A percentile compares a stretch with the other conserved stretches of the same genome.
Conservation (phyloP, 2,113 vertebrate species). For the Copsychus sechellarum region DNA sequence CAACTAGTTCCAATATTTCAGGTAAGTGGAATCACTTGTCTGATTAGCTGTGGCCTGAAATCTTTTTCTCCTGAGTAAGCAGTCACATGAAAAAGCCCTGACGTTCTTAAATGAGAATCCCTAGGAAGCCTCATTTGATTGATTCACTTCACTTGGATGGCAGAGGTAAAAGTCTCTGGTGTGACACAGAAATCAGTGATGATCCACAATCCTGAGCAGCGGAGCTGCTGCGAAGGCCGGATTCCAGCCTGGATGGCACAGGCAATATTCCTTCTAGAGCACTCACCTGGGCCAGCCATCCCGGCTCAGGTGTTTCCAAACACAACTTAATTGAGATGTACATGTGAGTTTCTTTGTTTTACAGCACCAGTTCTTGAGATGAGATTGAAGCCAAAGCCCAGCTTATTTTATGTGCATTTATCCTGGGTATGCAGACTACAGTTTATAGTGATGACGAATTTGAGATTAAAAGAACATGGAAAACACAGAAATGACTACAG, state of each 20-base stretch:
- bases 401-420: background rate
- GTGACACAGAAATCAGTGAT: background rate
- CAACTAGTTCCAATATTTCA: slow-evolving; percentile 7
- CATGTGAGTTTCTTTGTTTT: background rate
- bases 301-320: background rate
- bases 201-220: background rate
- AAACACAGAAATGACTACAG: background rate
- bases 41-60: slow-evolving; percentile 5
- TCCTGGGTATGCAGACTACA: background rate
- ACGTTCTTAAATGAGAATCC: background rate
- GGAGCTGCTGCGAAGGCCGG: background rate
- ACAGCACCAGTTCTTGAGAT: background rate
- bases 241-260: background rate
- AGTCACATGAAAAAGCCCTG: background rate
- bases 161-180: background rate
- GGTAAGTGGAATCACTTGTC: slow-evolving; percentile 16
- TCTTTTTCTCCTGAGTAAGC: background rate
- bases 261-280: background rate
- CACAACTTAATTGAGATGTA: background rate
- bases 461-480: background rate
- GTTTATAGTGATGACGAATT: background rate
- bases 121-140: background rate
- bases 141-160: background rate
- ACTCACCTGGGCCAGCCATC: background rate
- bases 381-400: background rate